A percentile compares a stretch with the other conserved stretches of the same genome.
These are phyloP conservation scores for Chelidonichthys spinosus DNA, from an alignment of 2,797 vertebrate species.

Conservation along the genomic window DNA sequence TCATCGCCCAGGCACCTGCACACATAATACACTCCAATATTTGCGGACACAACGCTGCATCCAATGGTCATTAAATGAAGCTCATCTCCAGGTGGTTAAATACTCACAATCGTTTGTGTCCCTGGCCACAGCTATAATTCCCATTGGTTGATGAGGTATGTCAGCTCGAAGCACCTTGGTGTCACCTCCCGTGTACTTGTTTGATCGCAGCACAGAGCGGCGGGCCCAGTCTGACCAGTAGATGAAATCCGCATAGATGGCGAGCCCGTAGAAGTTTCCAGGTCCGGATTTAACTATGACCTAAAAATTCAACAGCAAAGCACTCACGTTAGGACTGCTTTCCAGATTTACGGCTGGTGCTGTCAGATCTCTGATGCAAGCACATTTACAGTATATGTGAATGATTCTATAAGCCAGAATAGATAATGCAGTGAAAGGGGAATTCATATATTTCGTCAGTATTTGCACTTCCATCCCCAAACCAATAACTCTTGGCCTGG, in stretches of 20 bases:
- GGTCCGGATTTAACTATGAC: conserved; percentile 95
- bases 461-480: conserved; percentile 26
- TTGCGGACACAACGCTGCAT: conserved; percentile 36
- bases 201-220: conserved; percentile 93
- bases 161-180: conserved; percentile 95
- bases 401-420: not conserved
- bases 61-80: not conserved
- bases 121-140: conserved; percentile 94
- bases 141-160: conserved; percentile 98
- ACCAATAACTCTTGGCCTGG: conserved; percentile 8
- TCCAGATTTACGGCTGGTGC: not conserved
- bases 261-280: conserved; percentile 95
- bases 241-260: conserved; percentile 94
- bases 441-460: conserved; percentile 10
- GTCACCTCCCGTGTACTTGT: conserved; percentile 96
- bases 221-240: conserved; percentile 98
- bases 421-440: not conserved
- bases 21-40: conserved; percentile 39
- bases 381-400: not conserved
- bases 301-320: conserved; percentile 73
- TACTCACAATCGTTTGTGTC: conserved; percentile 98
- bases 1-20: conserved; percentile 17
- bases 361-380: not conserved
- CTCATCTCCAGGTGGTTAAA: conserved; percentile 27
- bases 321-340: not conserved